Evolutionary conservation across 2,888 invertebrate species (phyloP), one percentile per base, ranked within the genome.

Genomic region (Piscicola geometra): DNA sequence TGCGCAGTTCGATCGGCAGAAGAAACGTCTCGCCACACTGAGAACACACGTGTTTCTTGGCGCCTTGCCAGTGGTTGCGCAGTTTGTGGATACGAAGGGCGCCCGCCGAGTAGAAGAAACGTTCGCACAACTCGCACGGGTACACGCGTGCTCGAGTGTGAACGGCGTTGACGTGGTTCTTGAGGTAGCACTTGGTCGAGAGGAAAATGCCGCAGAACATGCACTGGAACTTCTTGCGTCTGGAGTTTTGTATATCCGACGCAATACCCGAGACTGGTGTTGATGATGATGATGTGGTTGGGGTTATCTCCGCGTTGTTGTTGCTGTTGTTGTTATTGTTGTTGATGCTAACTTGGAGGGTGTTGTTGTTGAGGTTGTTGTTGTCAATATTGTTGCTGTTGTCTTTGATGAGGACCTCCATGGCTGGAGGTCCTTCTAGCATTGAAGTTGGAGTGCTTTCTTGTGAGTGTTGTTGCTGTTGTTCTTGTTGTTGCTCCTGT

Each of bases 51-150:
- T 80, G 80, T 50, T 79, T 79, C 75, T 79, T 79, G 1, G 78
- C 74, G 35, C 79, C 80, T 21, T 78, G 78, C 80, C 80, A 80
- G 76, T 80, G 80, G 76, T 80, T 79, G 41, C 80, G 79, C 71
- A 80, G 75, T 73, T 80, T 80, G 79, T 80, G 80, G 33, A 80
- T 80, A 75, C 80, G 78, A 75, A 79, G 75, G 1, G 80, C 80
- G 9, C 80, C 80, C 3, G 80, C 79, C 1, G 79, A 80, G 73
- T 80, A 80, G 76, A 79, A 80, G 73, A 80, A 76, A 47, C 78
- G 77, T 71, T 80, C 79, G 64, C 80, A 80, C 32, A 79, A 64
- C 76, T 80, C 80, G 67, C 80, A 80, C n/a, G 80, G 80, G 75
- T 80, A 80, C 32, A 80, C 78, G 32, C 80, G 77, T 0, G 80